A percentile compares a stretch with the other conserved stretches of the same genome.
These are phyloP conservation scores for Stylophora pistillata DNA, from an alignment of 64 coral and sea anemone species.

Conservation along the genomic window DNA sequence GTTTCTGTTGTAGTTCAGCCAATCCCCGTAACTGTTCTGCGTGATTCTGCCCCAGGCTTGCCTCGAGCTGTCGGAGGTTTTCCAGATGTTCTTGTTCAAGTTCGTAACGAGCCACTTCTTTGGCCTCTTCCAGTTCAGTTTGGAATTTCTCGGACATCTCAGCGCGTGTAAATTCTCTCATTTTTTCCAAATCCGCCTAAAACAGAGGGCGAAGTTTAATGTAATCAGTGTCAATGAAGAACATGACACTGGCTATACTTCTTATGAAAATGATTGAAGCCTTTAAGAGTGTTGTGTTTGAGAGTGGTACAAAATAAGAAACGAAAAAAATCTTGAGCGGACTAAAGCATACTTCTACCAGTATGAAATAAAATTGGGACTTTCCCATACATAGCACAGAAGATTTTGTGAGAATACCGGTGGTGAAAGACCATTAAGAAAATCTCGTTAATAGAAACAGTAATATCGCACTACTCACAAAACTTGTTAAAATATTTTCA, in stretches of 20 bases:
- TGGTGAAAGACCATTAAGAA: too few relatives aligned
- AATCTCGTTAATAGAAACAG: too few relatives aligned
- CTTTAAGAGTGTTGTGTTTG: too few relatives aligned
- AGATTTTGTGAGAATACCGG: too few relatives aligned
- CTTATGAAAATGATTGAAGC: too few relatives aligned
- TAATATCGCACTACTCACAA: too few relatives aligned
- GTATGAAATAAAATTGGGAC: background rate
- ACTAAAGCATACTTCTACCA: background rate
- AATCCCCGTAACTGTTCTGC: slow-evolving; percentile 76
- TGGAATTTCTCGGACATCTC: slow-evolving; percentile 77
- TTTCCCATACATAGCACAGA: too few relatives aligned
- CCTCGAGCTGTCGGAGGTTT: slow-evolving; percentile 85
- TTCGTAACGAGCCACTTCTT: slow-evolving; percentile 86
- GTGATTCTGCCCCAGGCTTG: slow-evolving; percentile 74
- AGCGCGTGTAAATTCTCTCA: slow-evolving; percentile 50
- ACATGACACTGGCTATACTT: background rate
- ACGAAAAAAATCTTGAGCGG: background rate
- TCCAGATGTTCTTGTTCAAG: slow-evolving; percentile 95
- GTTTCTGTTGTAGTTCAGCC: slow-evolving; percentile 73
- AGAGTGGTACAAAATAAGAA: too few relatives aligned
- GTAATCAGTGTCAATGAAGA: background rate
- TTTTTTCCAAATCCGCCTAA: slow-evolving; percentile 71
- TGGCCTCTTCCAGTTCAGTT: slow-evolving; percentile 84
- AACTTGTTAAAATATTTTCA: too few relatives aligned
- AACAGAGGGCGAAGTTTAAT: background rate